These are phyloP conservation scores for Pollimyrus isidori DNA, from an alignment of 2,113 vertebrate genomes.

Conservation along the genomic window DNA sequence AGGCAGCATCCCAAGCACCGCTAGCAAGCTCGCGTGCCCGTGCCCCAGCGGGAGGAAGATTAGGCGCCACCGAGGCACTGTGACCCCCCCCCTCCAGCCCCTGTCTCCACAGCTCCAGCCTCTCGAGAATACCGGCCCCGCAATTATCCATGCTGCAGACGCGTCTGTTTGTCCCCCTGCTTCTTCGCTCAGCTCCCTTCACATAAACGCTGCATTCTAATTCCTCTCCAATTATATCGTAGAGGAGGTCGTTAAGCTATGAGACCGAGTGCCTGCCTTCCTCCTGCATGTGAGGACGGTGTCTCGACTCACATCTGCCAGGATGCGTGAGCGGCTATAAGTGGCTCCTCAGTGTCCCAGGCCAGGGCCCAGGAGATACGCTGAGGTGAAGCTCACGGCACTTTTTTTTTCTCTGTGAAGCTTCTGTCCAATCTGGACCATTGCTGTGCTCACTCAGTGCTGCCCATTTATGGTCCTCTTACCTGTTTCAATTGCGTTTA, in stretches of 20 bases:
- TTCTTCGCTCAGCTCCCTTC: conserved; percentile 28
- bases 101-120: not conserved
- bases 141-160: conserved; percentile 47
- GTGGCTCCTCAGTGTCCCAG: not conserved
- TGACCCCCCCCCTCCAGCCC: conserved; percentile 33
- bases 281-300: not conserved
- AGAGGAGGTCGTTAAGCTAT: conserved; percentile 34
- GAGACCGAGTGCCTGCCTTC: not conserved
- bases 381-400: not conserved
- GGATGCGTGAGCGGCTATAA: too few species aligned
- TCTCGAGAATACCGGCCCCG: not conserved
- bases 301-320: not conserved
- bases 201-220: conserved; percentile 11
- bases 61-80: conserved; percentile 24
- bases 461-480: not conserved
- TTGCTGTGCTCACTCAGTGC: not conserved
- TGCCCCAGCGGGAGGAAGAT: conserved; percentile 42
- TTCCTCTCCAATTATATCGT: conserved; percentile 34
- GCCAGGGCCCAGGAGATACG: not conserved
- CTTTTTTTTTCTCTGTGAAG: not conserved
- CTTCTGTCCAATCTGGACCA: not conserved
- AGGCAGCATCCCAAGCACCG: conserved; percentile 51
- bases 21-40: conserved; percentile 34
- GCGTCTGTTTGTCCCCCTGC: conserved; percentile 39
- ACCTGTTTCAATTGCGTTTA: conserved; percentile 1